phyloP scores from a whole-genome alignment of 2,888 invertebrate genomes.

The Archips xylosteana region DNA sequence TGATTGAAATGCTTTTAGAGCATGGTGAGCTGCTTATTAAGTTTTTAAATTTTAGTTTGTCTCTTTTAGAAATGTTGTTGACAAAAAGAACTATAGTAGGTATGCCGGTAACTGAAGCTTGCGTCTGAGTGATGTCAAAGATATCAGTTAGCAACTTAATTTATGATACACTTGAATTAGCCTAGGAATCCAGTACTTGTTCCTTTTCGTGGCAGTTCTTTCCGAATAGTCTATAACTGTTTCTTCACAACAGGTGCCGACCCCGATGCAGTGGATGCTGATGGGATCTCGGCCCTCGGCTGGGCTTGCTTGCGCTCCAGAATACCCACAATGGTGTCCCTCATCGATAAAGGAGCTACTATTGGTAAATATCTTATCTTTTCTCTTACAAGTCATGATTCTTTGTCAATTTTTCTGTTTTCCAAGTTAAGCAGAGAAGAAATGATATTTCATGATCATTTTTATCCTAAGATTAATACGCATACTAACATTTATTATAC shows the following conservation, averaged over 20 bases:
- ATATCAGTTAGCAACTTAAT: too few species aligned
- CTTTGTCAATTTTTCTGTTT: too few species aligned
- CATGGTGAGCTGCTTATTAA: constrained; percentile 85
- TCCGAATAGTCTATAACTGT: neutral
- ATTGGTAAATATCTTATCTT: constrained; percentile 84
- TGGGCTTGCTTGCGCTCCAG: constrained; percentile 97
- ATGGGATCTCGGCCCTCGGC: constrained; percentile 95
- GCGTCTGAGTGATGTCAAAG: too few species aligned
- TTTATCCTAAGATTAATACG: too few species aligned
- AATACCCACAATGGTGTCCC: constrained; percentile 78
- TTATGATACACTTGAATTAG: too few species aligned
- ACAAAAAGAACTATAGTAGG: neutral
- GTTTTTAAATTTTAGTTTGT: neutral
- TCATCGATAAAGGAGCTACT: constrained; percentile 93
- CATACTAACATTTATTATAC: too few species aligned
- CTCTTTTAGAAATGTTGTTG: neutral
- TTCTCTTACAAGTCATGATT: neutral
- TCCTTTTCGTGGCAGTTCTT: neutral
- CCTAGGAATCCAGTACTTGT: too few species aligned
- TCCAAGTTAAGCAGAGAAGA: too few species aligned
- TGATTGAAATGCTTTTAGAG: constrained; percentile 94
- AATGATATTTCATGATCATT: neutral
- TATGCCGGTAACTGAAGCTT: too few species aligned
- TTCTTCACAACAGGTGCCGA: constrained; percentile 86
- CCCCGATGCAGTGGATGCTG: constrained; percentile 92